Base-by-base conservation (phyloP, 2,113 vertebrate genomes). In the Hippocampus barbouri region DNA sequence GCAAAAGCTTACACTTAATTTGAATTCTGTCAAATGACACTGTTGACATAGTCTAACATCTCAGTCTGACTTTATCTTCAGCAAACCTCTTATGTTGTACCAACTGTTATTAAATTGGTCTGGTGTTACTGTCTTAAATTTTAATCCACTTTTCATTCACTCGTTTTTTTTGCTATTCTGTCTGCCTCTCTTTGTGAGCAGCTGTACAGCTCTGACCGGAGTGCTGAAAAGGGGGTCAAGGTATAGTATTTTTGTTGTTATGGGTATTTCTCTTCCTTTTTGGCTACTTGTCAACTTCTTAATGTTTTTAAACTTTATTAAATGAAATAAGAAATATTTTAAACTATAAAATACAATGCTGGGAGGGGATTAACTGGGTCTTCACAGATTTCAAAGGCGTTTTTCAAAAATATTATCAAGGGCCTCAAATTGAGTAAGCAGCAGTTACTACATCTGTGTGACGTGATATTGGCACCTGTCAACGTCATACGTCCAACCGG, bases 161-260 rank as follows among this genome's bases (percentile, higher is more conserved):
- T 72, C 68, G 62, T 75, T 66, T 62, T 81, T 53, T 53, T 79
- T 49, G 66, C 25, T n/a, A 70, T 61, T 66, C 43, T 57, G n/a
- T 56, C 64, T 77, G 43, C 73, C 51, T 71, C 70, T 4, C 23
- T 76, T 38, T 68, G 63, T 67, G 81, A 83, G 81, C 74, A 89
- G 90, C 89, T 92, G 16, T 93, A 90, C 80, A 90, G 77, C 79
- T 86, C 77, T 51, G 89, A 90, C 72, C 82, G 86, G 57, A 75
- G 79, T 68, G 75, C 82, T 70, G 89, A 90, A 54, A 90, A 88
- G 87, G 89, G 85, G 85, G 78, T 78, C 30, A 93, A 93, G 89
- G 90, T 92, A 86, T 76, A 38, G 30, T 62, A 41, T 63, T 92
- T 76, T 62, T 41, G 1, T 47, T 5, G 1, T 47, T 60, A 2